A percentile compares a stretch with the other conserved stretches of the same genome.
These are phyloP conservation scores for Helogale parvula DNA, from an alignment of 2,113 vertebrate genomes.

Conservation along the genomic window DNA sequence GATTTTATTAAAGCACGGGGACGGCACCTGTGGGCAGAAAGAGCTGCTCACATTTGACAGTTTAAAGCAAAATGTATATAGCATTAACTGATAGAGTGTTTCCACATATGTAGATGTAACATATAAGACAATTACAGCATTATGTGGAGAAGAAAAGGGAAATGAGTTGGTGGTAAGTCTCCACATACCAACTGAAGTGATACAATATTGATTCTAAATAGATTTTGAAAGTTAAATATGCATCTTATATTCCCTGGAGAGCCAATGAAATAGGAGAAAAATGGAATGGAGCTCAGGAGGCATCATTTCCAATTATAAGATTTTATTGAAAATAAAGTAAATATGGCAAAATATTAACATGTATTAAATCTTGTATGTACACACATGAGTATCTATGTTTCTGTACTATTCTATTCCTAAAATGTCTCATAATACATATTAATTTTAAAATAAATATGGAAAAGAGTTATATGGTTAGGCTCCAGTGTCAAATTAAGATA, in stretches of 20 bases:
- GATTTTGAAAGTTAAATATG: neutral
- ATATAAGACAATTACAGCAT: neutral
- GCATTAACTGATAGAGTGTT: neutral
- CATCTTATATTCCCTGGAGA: neutral
- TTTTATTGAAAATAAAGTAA: neutral
- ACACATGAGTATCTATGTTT: neutral
- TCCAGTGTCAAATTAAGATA: neutral
- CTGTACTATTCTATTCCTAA: neutral
- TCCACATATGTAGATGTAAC: neutral
- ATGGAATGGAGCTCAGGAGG: neutral
- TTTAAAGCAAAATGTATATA: neutral
- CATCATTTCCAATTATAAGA: neutral
- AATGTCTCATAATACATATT: neutral
- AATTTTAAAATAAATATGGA: neutral
- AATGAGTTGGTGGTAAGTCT: neutral
- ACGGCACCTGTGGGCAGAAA: too few relatives aligned
- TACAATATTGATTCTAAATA: neutral
- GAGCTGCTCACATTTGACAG: neutral
- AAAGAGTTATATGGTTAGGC: neutral
- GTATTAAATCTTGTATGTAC: neutral
- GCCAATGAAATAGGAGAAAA: neutral
- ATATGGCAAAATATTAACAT: conserved; percentile 7
- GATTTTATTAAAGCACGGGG: too few relatives aligned
- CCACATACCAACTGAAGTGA: neutral
- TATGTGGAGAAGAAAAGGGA: neutral